phyloP scores from a whole-genome alignment of 2,113 vertebrate species.

The Oryzias woworae region DNA sequence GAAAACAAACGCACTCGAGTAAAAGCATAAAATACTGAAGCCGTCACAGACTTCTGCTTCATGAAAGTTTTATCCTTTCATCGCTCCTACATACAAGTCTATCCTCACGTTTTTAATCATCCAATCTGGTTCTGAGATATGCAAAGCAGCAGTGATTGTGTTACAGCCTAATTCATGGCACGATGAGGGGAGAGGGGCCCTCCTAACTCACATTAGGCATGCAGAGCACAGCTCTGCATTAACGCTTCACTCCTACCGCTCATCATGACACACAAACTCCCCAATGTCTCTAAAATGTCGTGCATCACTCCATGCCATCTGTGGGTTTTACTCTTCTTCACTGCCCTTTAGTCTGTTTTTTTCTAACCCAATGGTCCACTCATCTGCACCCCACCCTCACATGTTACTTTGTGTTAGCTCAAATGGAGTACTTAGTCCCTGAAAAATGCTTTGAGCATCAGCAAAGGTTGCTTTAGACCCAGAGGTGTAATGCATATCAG shows the following conservation, averaged over 20 bases:
- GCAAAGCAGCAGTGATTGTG: slow-evolving; percentile 75
- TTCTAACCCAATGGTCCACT: slow-evolving; percentile 27
- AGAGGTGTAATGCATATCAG: too few relatives aligned
- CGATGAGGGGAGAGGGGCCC: slow-evolving; percentile 57
- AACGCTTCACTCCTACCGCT: slow-evolving; percentile 59
- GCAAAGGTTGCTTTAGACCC: too few relatives aligned
- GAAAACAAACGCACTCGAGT: background rate
- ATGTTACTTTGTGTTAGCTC: slow-evolving; percentile 23
- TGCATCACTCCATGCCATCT: slow-evolving; percentile 50
- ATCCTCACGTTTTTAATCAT: slow-evolving; percentile 75
- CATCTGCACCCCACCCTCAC: slow-evolving; percentile 20
- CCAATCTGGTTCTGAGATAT: slow-evolving; percentile 72
- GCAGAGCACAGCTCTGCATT: slow-evolving; percentile 66
- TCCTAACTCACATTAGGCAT: slow-evolving; percentile 68
- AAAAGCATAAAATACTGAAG: slow-evolving; percentile 2
- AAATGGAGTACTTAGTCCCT: slow-evolving; percentile 7
- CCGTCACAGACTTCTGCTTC: slow-evolving; percentile 6
- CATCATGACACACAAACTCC: slow-evolving; percentile 58
- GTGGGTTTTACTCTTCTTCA: slow-evolving; percentile 44
- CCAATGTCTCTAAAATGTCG: slow-evolving; percentile 62
- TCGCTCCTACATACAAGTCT: slow-evolving; percentile 63
- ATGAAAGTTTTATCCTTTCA: slow-evolving; percentile 27
- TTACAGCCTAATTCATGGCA: slow-evolving; percentile 69
- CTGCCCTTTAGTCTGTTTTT: slow-evolving; percentile 37
- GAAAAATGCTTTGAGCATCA: background rate